phyloP scores from a whole-genome alignment of 2,888 invertebrate genomes.

The Aelia acuminata region DNA sequence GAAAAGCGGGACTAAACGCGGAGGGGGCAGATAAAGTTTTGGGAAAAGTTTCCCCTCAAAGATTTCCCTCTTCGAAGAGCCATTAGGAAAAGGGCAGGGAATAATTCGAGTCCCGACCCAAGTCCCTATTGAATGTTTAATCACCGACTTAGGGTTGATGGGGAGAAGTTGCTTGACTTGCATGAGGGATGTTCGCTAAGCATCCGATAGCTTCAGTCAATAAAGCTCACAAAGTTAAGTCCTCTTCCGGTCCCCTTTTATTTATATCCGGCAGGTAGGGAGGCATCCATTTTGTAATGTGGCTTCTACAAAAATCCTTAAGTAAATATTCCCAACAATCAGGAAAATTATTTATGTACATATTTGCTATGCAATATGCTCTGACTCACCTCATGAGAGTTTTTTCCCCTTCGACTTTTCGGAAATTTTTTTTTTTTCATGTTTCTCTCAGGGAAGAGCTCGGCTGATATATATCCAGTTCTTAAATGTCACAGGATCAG shows the following conservation, averaged over 20 bases:
- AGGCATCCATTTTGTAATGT: not conserved
- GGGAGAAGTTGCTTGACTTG: constrained; percentile 16
- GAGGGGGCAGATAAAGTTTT: constrained; percentile 19
- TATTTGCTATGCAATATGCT: too few relatives aligned
- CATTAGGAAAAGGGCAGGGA: not conserved
- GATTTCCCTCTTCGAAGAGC: constrained; percentile 5
- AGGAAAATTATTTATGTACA: too few relatives aligned
- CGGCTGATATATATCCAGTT: too few relatives aligned
- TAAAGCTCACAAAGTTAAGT: not conserved
- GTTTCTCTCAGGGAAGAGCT: too few relatives aligned
- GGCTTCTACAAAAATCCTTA: too few relatives aligned
- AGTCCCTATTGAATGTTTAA: constrained; percentile 50
- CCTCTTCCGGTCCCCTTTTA: not conserved
- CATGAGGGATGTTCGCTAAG: constrained; percentile 36
- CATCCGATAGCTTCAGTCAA: constrained; percentile 14
- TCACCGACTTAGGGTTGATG: not conserved
- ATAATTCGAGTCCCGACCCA: not conserved
- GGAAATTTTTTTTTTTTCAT: too few relatives aligned
- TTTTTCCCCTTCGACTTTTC: too few relatives aligned
- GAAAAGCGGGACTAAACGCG: not conserved
- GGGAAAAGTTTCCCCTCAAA: not conserved
- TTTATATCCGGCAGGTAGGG: not conserved
- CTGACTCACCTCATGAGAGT: too few relatives aligned
- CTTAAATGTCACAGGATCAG: too few relatives aligned
- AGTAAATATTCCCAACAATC: too few relatives aligned